A percentile compares a stretch with the other conserved stretches of the same genome.
Conservation (phyloP, 2,888 invertebrate genomes). For the Phytoseiulus persimilis region DNA sequence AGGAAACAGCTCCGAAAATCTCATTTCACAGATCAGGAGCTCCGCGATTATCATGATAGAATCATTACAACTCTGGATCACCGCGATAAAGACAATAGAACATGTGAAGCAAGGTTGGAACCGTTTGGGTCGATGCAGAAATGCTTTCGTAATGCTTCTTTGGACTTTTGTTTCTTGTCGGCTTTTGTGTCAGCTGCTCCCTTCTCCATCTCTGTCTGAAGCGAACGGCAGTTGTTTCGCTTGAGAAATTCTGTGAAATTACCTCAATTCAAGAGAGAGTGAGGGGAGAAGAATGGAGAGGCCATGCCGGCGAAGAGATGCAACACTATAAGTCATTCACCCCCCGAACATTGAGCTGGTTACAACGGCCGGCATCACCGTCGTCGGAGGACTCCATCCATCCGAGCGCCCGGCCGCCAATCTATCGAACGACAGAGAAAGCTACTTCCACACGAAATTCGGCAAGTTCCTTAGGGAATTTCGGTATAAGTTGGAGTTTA, state of each 20-base stretch:
- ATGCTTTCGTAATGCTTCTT: not conserved
- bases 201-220: not conserved
- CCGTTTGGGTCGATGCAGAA: not conserved
- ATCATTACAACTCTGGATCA: no score
- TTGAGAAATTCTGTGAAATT: constrained; percentile 37
- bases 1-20: no score
- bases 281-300: not conserved
- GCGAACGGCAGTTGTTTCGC: not conserved
- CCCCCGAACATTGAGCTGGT: not conserved
- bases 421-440: not conserved
- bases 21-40: no score
- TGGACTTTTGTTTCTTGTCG: not conserved
- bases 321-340: constrained; percentile 5
- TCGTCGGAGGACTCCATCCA: not conserved
- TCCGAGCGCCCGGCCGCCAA: not conserved
- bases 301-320: not conserved
- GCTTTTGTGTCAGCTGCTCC: not conserved
- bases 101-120: not conserved
- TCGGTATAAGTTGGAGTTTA: no score
- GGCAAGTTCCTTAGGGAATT: not conserved
- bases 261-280: not conserved
- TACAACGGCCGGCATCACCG: not conserved
- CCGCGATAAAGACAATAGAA: no score
- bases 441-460: not conserved
- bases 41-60: no score